phyloP scores from a whole-genome alignment of 2,888 invertebrate genomes.

The Alentia gelatinosa region DNA sequence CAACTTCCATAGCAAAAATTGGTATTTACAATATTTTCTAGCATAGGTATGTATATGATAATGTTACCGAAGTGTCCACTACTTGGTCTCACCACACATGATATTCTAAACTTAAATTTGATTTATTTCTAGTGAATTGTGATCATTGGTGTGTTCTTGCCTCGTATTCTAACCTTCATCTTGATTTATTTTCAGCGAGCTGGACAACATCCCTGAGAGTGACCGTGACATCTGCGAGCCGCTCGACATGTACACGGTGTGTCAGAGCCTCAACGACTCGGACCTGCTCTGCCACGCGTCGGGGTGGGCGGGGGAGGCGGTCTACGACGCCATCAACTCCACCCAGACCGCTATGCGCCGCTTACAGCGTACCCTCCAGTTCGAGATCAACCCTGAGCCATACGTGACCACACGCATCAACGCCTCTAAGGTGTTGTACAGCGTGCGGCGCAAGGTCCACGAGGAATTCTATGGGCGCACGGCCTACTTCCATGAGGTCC shows the following conservation, averaged over 20 bases:
- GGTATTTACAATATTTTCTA: no score
- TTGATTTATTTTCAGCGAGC: neutral
- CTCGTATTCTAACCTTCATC: neutral
- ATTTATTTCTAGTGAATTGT: no score
- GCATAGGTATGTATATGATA: no score
- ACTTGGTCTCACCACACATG: no score
- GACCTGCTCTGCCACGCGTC: slow-evolving; percentile 63
- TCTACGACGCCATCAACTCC: slow-evolving; percentile 66
- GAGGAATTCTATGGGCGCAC: slow-evolving; percentile 61
- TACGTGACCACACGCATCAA: slow-evolving; percentile 60
- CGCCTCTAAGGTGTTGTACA: slow-evolving; percentile 59
- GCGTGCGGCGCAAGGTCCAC: slow-evolving; percentile 58
- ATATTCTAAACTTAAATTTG: neutral
- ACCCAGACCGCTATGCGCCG: slow-evolving; percentile 65
- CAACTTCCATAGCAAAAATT: no score
- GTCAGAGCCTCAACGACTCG: slow-evolving; percentile 63
- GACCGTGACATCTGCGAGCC: slow-evolving; percentile 66
- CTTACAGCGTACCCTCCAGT: slow-evolving; percentile 61
- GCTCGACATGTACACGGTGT: slow-evolving; percentile 62
- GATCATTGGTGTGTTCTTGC: no score
- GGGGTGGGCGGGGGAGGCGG: slow-evolving; percentile 66
- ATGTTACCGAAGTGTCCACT: no score
- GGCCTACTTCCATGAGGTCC: slow-evolving; percentile 60
- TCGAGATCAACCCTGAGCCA: slow-evolving; percentile 62
- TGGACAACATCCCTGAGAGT: slow-evolving; percentile 52